phyloP scores from a whole-genome alignment of 2,113 vertebrate species.

The Cardinalis cardinalis region DNA sequence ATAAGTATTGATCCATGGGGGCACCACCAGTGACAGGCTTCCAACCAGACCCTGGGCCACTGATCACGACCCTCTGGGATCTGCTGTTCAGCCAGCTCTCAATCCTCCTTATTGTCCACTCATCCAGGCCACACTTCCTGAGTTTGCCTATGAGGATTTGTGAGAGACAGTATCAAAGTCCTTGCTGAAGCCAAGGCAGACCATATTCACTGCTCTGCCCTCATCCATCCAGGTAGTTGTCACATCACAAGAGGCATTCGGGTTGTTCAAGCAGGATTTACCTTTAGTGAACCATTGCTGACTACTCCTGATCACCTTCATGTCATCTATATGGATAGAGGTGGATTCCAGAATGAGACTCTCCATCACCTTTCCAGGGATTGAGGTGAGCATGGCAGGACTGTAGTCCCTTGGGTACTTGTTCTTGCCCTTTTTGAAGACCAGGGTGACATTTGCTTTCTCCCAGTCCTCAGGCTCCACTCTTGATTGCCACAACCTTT shows the following conservation, averaged over 20 bases:
- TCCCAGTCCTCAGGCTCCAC: neutral
- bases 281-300: neutral
- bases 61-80: accelerated
- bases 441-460: neutral
- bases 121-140: neutral
- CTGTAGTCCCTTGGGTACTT: neutral
- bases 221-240: neutral
- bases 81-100: neutral
- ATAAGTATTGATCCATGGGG: neutral
- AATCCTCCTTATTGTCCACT: neutral
- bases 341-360: neutral
- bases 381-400: neutral
- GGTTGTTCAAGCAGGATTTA: neutral
- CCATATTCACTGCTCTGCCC: neutral
- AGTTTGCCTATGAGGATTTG: neutral
- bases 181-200: neutral
- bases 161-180: neutral
- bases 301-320: neutral
- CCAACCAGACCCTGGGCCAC: neutral
- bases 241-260: neutral
- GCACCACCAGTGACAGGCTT: neutral
- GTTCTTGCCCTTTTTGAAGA: neutral
- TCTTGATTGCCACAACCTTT: accelerated
- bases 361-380: neutral
- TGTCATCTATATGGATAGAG: neutral